Evolutionary conservation across 1,140 invertebrate genomes (phyloP).

Genomic region (Drosophila erecta): DNA sequence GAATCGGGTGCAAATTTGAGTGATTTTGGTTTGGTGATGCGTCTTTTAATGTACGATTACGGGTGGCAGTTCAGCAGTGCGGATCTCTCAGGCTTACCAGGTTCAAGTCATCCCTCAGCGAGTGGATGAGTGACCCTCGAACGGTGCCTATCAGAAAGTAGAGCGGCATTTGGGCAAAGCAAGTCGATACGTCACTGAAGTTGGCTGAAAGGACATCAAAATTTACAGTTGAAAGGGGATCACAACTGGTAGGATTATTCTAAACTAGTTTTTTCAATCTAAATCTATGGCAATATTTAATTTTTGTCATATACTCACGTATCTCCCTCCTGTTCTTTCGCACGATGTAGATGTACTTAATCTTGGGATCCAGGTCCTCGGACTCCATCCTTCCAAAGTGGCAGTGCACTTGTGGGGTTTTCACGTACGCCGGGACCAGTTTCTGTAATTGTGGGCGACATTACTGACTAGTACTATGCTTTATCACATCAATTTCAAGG

Average conservation of each 20-base stretch:
- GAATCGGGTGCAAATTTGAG: slow-evolving; percentile 77
- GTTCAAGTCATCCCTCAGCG: slow-evolving; percentile 85
- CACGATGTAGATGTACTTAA: slow-evolving; percentile 89
- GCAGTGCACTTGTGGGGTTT: slow-evolving; percentile 88
- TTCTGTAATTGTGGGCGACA: slow-evolving; percentile 58
- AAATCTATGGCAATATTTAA: background rate
- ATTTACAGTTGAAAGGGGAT: slow-evolving; percentile 3
- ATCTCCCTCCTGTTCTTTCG: slow-evolving; percentile 87
- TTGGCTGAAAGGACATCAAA: slow-evolving; percentile 47
- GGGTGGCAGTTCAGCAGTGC: background rate
- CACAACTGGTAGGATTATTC: background rate
- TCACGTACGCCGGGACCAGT: slow-evolving; percentile 84
- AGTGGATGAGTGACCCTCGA: slow-evolving; percentile 86
- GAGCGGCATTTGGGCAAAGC: slow-evolving; percentile 87
- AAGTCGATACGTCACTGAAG: slow-evolving; percentile 85
- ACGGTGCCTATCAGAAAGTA: slow-evolving; percentile 88
- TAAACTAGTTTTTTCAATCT: too few relatives aligned
- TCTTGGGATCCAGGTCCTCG: slow-evolving; percentile 84
- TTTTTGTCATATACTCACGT: slow-evolving; percentile 53
- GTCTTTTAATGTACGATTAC: slow-evolving; percentile 55
- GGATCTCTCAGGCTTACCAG: slow-evolving; percentile 64
- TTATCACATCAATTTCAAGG: background rate
- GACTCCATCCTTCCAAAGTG: slow-evolving; percentile 87
- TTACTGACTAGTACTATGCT: background rate
- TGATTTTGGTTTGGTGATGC: slow-evolving; percentile 60